phyloP scores from a whole-genome alignment of 2,797 vertebrate genomes.

The Hafferia zeledoni region DNA sequence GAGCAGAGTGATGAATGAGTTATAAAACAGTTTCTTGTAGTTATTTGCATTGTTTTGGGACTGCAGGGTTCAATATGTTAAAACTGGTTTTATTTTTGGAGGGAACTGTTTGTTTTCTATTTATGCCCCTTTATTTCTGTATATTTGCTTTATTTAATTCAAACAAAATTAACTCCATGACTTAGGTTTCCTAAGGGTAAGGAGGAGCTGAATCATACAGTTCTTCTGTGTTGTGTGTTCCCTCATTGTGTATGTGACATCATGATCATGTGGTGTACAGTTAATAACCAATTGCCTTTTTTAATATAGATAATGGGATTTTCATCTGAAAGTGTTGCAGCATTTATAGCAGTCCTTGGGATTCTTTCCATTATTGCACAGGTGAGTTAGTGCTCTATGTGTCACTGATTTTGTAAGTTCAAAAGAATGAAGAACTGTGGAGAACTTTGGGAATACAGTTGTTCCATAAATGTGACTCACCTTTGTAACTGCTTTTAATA shows the following conservation, averaged over 20 bases:
- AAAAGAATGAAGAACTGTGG: background rate
- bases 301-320: slow-evolving; percentile 85
- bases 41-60: background rate
- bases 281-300: background rate
- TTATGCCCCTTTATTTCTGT: background rate
- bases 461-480: background rate
- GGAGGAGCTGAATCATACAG: background rate
- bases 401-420: no score
- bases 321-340: slow-evolving; percentile 87
- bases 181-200: background rate
- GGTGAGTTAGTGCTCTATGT: slow-evolving; percentile 67
- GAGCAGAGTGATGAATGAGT: background rate
- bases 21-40: accelerated
- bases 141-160: background rate
- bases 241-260: background rate
- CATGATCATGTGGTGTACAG: accelerated
- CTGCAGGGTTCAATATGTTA: background rate
- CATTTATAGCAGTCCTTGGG: slow-evolving; percentile 88
- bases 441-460: accelerated
- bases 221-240: background rate
- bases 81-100: background rate
- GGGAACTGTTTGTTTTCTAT: background rate
- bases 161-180: background rate
- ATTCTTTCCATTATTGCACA: slow-evolving; percentile 89
- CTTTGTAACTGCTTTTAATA: background rate